Evolutionary conservation across 1,140 invertebrate genomes (phyloP), one percentile per base, ranked within the genome.

Genomic region (Drosophila ohnishii): DNA sequence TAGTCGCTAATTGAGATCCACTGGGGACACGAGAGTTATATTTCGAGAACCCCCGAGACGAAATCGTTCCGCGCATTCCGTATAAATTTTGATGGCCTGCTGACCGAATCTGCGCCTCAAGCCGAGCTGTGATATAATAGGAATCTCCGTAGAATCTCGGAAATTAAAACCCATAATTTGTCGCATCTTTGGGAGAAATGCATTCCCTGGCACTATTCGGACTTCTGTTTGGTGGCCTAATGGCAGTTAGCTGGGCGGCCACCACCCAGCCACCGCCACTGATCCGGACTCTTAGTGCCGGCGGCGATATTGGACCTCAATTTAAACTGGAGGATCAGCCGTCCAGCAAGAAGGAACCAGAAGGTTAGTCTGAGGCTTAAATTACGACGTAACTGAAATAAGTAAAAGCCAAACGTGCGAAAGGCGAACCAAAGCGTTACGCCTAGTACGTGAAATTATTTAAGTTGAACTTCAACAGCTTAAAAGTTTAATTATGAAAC

Each of bases 1-100:
- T 78, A 88, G 84, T 88, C 69, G 84, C 59, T 72, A 80, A 73
- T 80, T 87, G 84, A 60, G 60, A 80, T 75, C 65, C 48, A 77
- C 59, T 37, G 65, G 57, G 65, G 40, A 63, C 62, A 65, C 55
- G 45, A 64, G 48, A 79, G 16, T 19, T 34, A 9, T 2, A 34
- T 30, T n/a, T 10, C 16, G 51, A 44, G 50, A 78, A 35, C n/a
- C 25, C 57, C 50, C 16, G 22, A 45, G 44, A n/a, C 14, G 19
- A 48, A 72, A 75, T 57, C 44, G 40, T 81, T 66, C 45, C 56
- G 51, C 45, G 53, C 65, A 50, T 34, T 63, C 47, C 39, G n/a
- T 42, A 58, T 44, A n/a, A 30, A 75, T 7, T 42, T 78, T 39
- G 51, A 82, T 84, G 80, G 72, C 35, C 62, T 66, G 47, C 60